These are phyloP conservation scores for Bombus breviceps DNA, from an alignment of 1,140 invertebrate genomes.

Conservation along the genomic window DNA sequence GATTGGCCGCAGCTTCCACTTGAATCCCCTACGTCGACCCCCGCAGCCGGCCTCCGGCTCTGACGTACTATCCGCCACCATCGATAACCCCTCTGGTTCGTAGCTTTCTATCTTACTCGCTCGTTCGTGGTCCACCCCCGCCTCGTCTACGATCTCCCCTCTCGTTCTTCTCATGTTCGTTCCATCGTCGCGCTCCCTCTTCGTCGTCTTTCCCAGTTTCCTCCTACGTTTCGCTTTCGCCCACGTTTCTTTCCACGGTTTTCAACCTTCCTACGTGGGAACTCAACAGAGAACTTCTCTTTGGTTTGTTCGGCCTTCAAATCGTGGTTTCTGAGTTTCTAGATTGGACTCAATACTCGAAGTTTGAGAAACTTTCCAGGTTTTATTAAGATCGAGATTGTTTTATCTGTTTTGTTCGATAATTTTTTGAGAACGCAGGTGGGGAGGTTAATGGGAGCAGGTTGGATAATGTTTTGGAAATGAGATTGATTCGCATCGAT, in stretches of 20 bases:
- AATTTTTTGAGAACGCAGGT: too few species aligned
- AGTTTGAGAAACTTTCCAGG: neutral
- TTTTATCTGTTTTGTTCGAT: too few species aligned
- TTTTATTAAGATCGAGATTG: neutral
- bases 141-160: conserved; percentile 42
- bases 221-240: neutral
- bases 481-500: too few species aligned
- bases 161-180: neutral
- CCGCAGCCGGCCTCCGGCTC: conserved; percentile 59
- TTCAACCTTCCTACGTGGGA: neutral
- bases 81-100: conserved; percentile 77
- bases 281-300: neutral
- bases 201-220: conserved; percentile 23
- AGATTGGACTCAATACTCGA: neutral
- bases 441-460: too few species aligned
- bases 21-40: conserved; percentile 76
- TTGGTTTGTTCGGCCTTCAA: neutral
- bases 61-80: conserved; percentile 77
- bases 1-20: conserved; percentile 82
- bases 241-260: neutral
- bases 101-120: conserved; percentile 33
- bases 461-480: too few species aligned
- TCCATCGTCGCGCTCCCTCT: conserved; percentile 24
- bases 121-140: conserved; percentile 56
- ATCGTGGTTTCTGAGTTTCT: neutral